A percentile compares a stretch with the other conserved stretches of the same genome.
These are phyloP conservation scores for Pristionchus exspectatus DNA, from an alignment of 2,888 invertebrate species.

Conservation along the genomic window DNA sequence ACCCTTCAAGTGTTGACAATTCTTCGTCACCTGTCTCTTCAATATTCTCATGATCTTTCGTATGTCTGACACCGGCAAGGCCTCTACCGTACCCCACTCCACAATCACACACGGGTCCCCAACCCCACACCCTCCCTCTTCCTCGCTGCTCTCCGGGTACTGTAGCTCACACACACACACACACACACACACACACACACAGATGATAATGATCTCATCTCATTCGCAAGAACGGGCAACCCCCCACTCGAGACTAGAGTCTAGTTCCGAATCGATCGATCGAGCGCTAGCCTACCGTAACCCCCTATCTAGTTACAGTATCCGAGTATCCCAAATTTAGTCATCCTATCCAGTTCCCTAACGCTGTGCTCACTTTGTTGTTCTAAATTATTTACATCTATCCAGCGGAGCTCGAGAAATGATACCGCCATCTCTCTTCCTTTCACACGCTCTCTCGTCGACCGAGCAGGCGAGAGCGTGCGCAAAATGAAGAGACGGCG, in stretches of 20 bases:
- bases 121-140: background rate
- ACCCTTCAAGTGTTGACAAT: background rate
- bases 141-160: background rate
- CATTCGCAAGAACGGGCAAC: too few relatives aligned
- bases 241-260: background rate
- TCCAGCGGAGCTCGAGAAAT: too few relatives aligned
- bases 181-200: too few relatives aligned
- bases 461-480: too few relatives aligned
- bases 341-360: background rate
- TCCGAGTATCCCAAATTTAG: background rate
- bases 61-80: background rate
- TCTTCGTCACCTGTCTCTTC: background rate
- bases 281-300: constrained; percentile 10
- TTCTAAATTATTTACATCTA: background rate
- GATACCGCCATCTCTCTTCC: too few relatives aligned
- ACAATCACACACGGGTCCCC: too few relatives aligned
- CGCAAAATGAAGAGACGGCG: too few relatives aligned
- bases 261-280: background rate
- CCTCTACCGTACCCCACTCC: background rate
- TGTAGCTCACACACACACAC: background rate
- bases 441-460: too few relatives aligned
- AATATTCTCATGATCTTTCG: background rate
- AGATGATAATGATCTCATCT: too few relatives aligned
- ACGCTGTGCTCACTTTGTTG: background rate
- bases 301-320: constrained; percentile 8